Percentiles rank a stretch among this genome's conserved stretches.
Conservation (phyloP, 2,113 vertebrate species). For the Phalacrocorax pelagicus region DNA sequence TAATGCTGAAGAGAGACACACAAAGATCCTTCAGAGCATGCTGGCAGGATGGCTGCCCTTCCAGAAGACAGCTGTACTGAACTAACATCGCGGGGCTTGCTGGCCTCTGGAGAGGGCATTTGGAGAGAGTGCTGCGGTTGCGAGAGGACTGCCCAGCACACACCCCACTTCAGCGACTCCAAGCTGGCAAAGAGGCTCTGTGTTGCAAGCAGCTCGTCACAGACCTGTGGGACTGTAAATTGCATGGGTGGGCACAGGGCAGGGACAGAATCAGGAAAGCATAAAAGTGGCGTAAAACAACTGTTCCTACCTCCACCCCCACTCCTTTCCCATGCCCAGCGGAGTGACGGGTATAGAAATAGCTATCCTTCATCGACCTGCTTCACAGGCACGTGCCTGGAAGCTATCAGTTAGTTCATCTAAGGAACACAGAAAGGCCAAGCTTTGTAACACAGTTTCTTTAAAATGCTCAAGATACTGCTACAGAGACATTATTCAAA, state of each 20-base stretch:
- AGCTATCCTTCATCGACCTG: background rate
- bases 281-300: background rate
- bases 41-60: background rate
- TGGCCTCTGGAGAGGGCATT: background rate
- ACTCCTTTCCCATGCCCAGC: background rate
- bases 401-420: background rate
- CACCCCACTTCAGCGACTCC: background rate
- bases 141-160: background rate
- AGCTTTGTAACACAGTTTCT: background rate
- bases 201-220: background rate
- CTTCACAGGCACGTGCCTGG: background rate
- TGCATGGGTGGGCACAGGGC: background rate
- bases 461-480: background rate
- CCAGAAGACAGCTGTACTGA: background rate
- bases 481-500: slow-evolving; percentile 11
- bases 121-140: background rate
- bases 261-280: background rate
- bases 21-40: background rate
- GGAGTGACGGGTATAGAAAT: background rate
- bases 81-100: rapidly evolving
- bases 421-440: background rate
- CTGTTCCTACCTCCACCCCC: background rate
- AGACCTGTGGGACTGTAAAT: background rate
- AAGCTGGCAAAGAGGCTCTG: background rate
- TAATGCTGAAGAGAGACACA: background rate